Evolutionary conservation across 2,888 invertebrate genomes (phyloP), one percentile per base, ranked within the genome.

Genomic region (Pterostichus madidus): DNA sequence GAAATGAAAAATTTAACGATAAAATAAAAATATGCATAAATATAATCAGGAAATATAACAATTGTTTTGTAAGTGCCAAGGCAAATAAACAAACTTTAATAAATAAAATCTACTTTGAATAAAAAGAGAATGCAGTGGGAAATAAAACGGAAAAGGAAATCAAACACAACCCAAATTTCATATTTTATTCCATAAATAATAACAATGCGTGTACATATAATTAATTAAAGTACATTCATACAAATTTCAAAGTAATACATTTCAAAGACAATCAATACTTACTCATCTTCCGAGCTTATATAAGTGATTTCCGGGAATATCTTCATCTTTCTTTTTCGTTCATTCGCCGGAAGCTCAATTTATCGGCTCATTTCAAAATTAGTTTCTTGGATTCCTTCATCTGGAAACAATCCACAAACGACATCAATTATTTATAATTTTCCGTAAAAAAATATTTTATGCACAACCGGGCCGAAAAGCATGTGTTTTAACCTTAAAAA

Each of bases 91-190:
- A 49, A 49, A 49, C 11, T 5, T 49, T 49, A 6, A 46, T 49
- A 2, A 49, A n/a, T n/a, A 8, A 46, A 46, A 49, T n/a, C 49
- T 49, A 49, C 39, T 24, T 24, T 24, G 24, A 24, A 39, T 0
- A 11, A 49, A 49, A 49, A 13, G n/a, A n/a, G n/a, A n/a, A n/a
- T n/a, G n/a, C n/a, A n/a, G 11, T 35, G 5, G 31, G 59, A 2
- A 31, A 59, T 32, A 7, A 64, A 10, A 64, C n/a, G 64, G 31
- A 64, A 64, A 35, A 49, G 24, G 64, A 39, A 64, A 64, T 64
- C 10, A 64, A 64, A 64, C 64, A 32, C 64, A 32, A 64, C 64
- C 64, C 24, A 64, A 64, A 64, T 64, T 64, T 64, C 64, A 64
- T 64, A 35, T n/a, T 64, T 64, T 64, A 64, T 64, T 64, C 2